phyloP scores from a whole-genome alignment of 2,797 vertebrate genomes.

The Acanthis flammea region DNA sequence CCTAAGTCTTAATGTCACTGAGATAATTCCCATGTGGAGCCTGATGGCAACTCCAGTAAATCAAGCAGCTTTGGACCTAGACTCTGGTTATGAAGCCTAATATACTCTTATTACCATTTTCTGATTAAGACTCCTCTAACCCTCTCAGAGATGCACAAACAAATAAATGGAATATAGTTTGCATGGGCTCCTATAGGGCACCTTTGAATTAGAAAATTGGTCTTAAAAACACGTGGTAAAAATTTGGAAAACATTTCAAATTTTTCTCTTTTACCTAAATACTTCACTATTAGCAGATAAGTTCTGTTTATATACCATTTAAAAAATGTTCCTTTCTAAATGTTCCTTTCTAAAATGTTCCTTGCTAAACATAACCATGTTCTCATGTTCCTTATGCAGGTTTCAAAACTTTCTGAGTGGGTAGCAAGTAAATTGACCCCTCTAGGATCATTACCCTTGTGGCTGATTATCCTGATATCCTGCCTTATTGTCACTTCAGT shows the following conservation, averaged over 20 bases:
- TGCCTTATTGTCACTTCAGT: constrained; percentile 88
- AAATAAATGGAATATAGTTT: background rate
- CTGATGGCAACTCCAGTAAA: background rate
- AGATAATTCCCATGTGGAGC: background rate
- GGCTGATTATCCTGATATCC: constrained; percentile 81
- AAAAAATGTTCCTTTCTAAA: background rate
- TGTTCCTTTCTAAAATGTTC: background rate
- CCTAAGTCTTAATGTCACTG: background rate
- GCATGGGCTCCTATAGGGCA: background rate
- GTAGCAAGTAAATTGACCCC: constrained; percentile 85
- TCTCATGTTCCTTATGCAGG: constrained; percentile 63
- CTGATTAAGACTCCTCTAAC: background rate
- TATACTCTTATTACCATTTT: background rate
- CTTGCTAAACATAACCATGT: background rate
- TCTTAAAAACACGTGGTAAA: background rate
- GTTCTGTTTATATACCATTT: background rate
- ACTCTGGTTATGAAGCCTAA: background rate
- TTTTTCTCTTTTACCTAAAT: background rate
- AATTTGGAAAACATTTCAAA: background rate
- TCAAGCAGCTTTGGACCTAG: background rate
- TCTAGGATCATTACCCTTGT: constrained; percentile 82
- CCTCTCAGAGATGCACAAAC: background rate
- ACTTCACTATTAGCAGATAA: background rate
- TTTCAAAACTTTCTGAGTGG: constrained; percentile 87
- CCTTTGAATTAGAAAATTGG: background rate